phyloP scores from a whole-genome alignment of 53 echinoderm and acorn worm species.

The Apostichopus leukothele region DNA sequence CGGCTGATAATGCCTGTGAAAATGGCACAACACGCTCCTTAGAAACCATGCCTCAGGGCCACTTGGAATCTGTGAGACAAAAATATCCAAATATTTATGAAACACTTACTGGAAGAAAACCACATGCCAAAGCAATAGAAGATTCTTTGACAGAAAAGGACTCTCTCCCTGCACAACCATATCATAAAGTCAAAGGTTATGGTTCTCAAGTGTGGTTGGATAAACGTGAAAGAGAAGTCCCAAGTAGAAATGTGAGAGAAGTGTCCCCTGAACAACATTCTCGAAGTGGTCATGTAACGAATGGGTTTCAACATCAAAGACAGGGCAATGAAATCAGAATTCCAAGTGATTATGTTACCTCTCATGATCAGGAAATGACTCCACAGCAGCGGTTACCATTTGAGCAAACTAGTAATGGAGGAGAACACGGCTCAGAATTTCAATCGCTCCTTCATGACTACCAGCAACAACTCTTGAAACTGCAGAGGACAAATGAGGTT shows the following conservation, averaged over 20 bases:
- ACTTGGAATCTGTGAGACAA: constrained; percentile 26
- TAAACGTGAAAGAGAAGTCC: neutral
- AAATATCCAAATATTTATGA: constrained; percentile 49
- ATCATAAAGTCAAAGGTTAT: neutral
- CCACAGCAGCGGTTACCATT: neutral
- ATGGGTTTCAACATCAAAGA: too few species aligned
- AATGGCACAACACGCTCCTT: neutral
- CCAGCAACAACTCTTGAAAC: constrained; percentile 62
- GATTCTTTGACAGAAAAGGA: neutral
- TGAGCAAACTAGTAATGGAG: neutral
- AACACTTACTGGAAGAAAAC: constrained; percentile 20
- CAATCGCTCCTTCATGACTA: constrained; percentile 33
- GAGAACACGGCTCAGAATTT: neutral
- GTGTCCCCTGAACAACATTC: neutral
- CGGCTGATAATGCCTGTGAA: neutral
- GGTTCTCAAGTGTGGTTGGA: neutral
- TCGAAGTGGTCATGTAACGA: too few species aligned
- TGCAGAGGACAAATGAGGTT: constrained; percentile 63
- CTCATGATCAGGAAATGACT: neutral
- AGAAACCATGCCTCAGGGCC: constrained; percentile 16
- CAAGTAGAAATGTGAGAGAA: neutral
- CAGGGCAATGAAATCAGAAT: neutral
- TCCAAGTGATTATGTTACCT: neutral
- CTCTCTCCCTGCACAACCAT: neutral
- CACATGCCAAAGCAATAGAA: neutral